Base-by-base conservation (phyloP, 2,113 vertebrate genomes). In the Paradoxurus hermaphroditus region DNA sequence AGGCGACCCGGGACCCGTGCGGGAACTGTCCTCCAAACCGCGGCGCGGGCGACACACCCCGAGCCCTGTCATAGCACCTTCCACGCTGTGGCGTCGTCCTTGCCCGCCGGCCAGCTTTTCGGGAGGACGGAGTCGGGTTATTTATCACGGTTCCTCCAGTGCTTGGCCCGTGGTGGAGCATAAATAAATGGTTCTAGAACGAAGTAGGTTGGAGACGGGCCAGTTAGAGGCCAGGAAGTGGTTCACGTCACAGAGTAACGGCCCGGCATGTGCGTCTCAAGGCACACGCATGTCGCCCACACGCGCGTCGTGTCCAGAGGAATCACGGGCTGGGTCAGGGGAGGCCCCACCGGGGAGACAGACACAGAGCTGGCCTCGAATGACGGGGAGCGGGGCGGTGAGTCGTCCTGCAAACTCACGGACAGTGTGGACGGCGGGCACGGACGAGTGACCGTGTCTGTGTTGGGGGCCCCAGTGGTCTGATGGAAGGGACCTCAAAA, bases 81-180 rank as follows among this genome's bases (percentile, higher is more conserved):
- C 23, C 7, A 8, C 23, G 1, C 46, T 27, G 1, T 4, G 0
- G 7, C 11, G 12, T 18, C 41, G 27, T 10, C 9, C 9, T 14
- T 4, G 53, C 36, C 59, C 15, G 1, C 15, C 16, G 31, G 27
- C 72, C 31, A 31, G n/a, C 44, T 51, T 78, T 84, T 19, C 2
- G 5, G 34, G 70, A 39, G 36, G 56, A 19, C 8, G 39, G 27
- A 44, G 29, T 31, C 23, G 7, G 34, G 75, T 93, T 14, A 4
- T 16, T 36, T 36, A 8, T 46, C 59, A 31, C 8, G 27, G 34
- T 39, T 23, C 49, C 19, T 31, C 53, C 7, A 16, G 49, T 12
- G 14, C 25, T 21, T 56, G 73, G 77, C 62, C 75, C 7, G 0
- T 8, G 14, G 2, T 59, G 72, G 78, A 8, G 68, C 81, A 21